These are phyloP conservation scores for Podarcis muralis DNA, from an alignment of 2,113 vertebrate genomes.

Conservation along the genomic window DNA sequence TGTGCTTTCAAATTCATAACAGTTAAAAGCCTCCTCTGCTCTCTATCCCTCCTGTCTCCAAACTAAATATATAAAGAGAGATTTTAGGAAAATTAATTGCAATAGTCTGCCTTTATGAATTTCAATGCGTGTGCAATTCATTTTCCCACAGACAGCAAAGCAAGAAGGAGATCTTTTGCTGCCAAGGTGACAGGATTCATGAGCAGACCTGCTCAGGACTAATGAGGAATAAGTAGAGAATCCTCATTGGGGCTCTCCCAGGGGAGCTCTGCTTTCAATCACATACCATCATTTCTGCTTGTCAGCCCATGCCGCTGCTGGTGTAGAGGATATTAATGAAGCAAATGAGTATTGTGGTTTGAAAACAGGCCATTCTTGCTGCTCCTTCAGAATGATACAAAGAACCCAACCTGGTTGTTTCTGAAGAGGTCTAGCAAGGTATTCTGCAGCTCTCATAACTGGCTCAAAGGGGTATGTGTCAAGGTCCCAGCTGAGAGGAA, in stretches of 20 bases:
- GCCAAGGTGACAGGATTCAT: conserved; percentile 61
- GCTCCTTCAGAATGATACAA: not conserved
- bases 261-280: conserved; percentile 1
- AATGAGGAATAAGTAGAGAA: conserved; percentile 50
- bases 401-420: not conserved
- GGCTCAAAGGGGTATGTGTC: not conserved
- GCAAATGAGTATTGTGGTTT: not conserved
- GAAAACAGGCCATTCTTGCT: conserved; percentile 2
- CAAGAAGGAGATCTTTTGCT: conserved; percentile 51
- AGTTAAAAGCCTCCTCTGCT: conserved; percentile 53
- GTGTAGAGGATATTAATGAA: not conserved
- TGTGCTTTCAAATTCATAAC: conserved; percentile 50
- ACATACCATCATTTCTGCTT: not conserved
- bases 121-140: conserved; percentile 56
- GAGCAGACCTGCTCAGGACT: conserved; percentile 43
- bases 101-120: conserved; percentile 57
- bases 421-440: not conserved
- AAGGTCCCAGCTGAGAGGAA: no score
- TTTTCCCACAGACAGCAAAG: conserved; percentile 55
- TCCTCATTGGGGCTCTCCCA: conserved; percentile 34
- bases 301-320: not conserved
- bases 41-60: conserved; percentile 51
- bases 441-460: not conserved
- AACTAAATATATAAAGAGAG: conserved; percentile 60
- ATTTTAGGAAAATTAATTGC: conserved; percentile 68